Evolutionary conservation across 2,113 vertebrate species (phyloP).

Genomic region (Mormyrus lacerda): DNA sequence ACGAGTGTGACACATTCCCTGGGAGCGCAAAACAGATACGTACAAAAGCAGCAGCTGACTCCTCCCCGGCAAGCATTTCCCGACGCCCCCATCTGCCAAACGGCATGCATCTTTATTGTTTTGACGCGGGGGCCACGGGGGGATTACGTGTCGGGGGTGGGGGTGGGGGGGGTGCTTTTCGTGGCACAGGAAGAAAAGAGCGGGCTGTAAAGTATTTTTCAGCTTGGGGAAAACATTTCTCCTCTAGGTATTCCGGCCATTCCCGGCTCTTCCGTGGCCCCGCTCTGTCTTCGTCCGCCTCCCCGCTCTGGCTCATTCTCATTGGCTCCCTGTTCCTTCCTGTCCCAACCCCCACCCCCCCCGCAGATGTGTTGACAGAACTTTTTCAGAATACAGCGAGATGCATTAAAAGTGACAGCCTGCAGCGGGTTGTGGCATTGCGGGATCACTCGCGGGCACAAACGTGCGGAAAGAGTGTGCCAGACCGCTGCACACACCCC

Average conservation of each 20-base stretch:
- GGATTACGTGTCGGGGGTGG: neutral
- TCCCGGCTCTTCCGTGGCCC: conserved; percentile 25
- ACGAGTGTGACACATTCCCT: conserved; percentile 19
- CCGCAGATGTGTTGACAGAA: conserved; percentile 30
- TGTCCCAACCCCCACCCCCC: neutral
- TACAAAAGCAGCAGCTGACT: neutral
- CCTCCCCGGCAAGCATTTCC: neutral
- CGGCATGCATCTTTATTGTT: neutral
- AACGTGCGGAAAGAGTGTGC: neutral
- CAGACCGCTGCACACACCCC: neutral
- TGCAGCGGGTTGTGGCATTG: conserved; percentile 13
- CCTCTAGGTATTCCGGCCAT: conserved; percentile 32
- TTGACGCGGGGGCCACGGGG: neutral
- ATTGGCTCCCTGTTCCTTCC: conserved; percentile 17
- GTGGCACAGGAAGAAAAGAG: conserved; percentile 16
- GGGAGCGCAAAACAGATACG: neutral
- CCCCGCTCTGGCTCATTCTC: conserved; percentile 31
- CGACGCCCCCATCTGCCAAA: neutral
- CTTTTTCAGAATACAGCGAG: conserved; percentile 26
- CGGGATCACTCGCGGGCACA: neutral
- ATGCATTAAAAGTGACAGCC: conserved; percentile 26
- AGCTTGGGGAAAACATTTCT: conserved; percentile 21
- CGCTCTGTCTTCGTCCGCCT: conserved; percentile 3
- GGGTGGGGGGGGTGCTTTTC: neutral
- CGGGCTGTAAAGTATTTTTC: conserved; percentile 37